Evolutionary conservation across 2,888 invertebrate species (phyloP).

Genomic region (Sympetrum striolatum): DNA sequence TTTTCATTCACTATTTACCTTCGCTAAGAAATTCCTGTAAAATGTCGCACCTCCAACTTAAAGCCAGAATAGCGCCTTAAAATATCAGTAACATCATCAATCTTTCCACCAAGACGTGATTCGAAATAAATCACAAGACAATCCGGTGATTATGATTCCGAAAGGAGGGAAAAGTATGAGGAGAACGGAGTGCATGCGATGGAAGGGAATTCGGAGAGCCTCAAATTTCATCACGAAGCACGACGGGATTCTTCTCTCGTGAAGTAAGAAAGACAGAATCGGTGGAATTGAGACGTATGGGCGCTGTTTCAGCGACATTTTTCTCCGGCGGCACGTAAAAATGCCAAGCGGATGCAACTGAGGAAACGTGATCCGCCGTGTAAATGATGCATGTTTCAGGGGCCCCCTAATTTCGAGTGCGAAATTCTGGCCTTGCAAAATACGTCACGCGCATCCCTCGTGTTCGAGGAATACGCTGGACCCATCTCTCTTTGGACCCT

Average conservation of each 20-base stretch:
- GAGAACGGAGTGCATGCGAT: no score
- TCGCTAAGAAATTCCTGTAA: no score
- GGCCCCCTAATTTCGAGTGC: background rate
- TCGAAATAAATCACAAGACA: no score
- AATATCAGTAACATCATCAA: no score
- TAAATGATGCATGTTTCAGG: background rate
- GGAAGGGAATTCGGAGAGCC: no score
- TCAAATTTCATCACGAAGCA: background rate
- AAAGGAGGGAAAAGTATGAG: no score
- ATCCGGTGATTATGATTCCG: no score
- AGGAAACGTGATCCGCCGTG: background rate
- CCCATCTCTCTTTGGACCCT: background rate
- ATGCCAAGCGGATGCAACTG: background rate
- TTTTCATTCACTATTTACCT: no score
- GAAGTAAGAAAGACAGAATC: background rate
- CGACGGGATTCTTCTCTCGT: background rate
- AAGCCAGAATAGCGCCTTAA: no score
- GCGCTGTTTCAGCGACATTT: background rate
- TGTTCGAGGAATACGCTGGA: background rate
- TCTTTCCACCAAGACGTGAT: no score
- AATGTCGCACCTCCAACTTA: no score
- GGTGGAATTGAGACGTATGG: background rate
- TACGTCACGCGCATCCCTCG: background rate
- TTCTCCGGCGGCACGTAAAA: background rate
- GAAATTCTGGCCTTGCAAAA: background rate